These are phyloP conservation scores for Donacobius atricapilla DNA, from an alignment of 2,113 vertebrate genomes.

Conservation along the genomic window DNA sequence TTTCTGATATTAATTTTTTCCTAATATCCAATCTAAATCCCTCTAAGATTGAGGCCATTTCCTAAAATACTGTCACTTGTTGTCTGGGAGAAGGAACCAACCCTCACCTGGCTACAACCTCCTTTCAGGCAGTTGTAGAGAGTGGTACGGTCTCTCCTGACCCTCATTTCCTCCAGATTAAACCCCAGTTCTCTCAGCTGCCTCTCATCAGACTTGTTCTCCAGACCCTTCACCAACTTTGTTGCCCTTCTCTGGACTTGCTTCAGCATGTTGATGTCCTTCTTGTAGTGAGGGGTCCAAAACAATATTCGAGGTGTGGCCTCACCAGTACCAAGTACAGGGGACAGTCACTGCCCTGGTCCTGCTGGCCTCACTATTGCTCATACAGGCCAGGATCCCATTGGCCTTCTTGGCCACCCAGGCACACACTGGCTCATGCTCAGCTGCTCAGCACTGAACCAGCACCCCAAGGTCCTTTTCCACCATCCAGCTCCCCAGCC, in stretches of 20 bases:
- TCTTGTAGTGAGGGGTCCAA: not conserved
- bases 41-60: not conserved
- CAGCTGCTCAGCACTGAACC: not conserved
- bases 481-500: not conserved
- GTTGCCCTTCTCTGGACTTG: not conserved
- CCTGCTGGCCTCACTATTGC: not conserved
- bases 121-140: not conserved
- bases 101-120: not conserved
- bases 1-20: not conserved
- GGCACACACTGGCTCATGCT: not conserved
- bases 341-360: not conserved
- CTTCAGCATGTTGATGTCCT: not conserved
- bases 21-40: not conserved
- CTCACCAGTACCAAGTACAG: not conserved
- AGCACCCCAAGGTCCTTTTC: not conserved
- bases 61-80: not conserved
- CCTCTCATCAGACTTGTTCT: not conserved
- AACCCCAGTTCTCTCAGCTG: not conserved
- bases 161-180: not conserved
- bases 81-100: not conserved
- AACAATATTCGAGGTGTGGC: accelerated
- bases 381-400: not conserved
- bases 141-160: not conserved
- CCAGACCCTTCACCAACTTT: not conserved
- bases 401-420: not conserved